phyloP scores from a whole-genome alignment of 92 coral and sea anemone species.

The Zoanthus sansibaricus region DNA sequence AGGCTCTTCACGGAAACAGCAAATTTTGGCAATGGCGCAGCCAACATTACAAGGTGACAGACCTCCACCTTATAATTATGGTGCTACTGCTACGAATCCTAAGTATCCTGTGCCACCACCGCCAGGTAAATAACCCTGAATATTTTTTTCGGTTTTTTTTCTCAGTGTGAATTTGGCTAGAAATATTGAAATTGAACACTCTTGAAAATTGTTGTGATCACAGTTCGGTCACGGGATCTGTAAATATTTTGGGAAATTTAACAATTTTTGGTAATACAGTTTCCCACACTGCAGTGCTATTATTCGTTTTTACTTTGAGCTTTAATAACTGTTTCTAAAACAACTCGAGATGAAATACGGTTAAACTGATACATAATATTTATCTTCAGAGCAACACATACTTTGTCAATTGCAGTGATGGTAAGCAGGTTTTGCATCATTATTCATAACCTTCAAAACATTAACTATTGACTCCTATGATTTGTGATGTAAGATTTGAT shows the following conservation, averaged over 20 bases:
- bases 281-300: neutral
- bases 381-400: too few species aligned
- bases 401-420: too few species aligned
- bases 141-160: neutral
- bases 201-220: neutral
- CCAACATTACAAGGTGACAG: neutral
- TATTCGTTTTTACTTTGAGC: neutral
- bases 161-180: neutral
- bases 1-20: neutral
- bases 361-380: too few species aligned
- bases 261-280: neutral
- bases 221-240: neutral
- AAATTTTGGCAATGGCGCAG: neutral
- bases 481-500: too few species aligned
- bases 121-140: conserved; percentile 37
- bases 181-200: neutral
- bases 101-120: conserved; percentile 36
- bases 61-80: conserved; percentile 5
- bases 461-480: too few species aligned
- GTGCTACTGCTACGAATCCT: neutral
- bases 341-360: too few species aligned
- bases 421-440: too few species aligned
- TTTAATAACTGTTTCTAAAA: neutral
- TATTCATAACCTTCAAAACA: too few species aligned
- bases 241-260: neutral